phyloP scores from a whole-genome alignment of 1,140 invertebrate genomes.

The Lanistes nyassanus region DNA sequence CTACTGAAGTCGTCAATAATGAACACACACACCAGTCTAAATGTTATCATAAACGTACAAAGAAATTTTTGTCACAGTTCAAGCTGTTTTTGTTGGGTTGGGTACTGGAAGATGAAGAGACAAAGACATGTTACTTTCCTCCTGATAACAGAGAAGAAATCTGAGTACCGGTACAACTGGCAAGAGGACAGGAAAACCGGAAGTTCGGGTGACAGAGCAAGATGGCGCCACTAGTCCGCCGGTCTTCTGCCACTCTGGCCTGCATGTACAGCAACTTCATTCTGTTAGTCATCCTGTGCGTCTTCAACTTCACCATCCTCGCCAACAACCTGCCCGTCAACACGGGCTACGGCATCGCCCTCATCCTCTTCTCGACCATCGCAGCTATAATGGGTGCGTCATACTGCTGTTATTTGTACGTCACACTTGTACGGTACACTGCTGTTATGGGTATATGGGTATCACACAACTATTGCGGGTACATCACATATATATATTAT shows the following conservation, averaged over 20 bases:
- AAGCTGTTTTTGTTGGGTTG: no score
- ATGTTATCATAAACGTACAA: no score
- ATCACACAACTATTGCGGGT: no score
- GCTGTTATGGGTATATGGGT: no score
- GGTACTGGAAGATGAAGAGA: no score
- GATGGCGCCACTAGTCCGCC: slow-evolving; percentile 29
- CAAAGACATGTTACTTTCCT: no score
- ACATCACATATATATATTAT: no score
- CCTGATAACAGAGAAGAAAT: not conserved
- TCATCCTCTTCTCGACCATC: slow-evolving; percentile 26
- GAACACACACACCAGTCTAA: no score
- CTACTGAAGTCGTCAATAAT: no score
- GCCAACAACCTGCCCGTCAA: slow-evolving; percentile 31
- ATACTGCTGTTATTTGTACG: no score
- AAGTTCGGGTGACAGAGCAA: not conserved
- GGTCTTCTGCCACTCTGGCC: slow-evolving; percentile 35
- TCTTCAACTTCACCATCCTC: slow-evolving; percentile 40
- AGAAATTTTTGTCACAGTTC: no score
- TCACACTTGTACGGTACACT: no score
- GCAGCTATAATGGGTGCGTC: slow-evolving; percentile 33
- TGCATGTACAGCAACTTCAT: slow-evolving; percentile 34
- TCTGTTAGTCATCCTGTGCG: slow-evolving; percentile 32
- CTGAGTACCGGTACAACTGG: not conserved
- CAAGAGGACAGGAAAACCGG: not conserved
- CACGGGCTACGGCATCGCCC: slow-evolving; percentile 32